Base-by-base conservation (phyloP, 2,113 vertebrate genomes). In the Pandion haliaetus region DNA sequence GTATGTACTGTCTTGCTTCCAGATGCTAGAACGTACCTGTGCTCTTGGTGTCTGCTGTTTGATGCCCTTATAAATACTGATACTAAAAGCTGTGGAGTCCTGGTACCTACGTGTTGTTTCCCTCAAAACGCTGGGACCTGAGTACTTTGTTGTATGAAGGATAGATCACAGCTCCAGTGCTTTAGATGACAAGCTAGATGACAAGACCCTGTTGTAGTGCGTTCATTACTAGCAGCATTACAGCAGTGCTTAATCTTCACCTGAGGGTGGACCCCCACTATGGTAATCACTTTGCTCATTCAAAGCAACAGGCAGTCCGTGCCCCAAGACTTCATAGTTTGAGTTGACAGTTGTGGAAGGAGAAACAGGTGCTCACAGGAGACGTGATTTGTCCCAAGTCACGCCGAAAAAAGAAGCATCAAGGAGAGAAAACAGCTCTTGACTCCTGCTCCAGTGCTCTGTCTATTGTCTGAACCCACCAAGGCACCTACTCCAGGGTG, bases 91-190 rank as follows among this genome's bases (percentile, higher is more conserved):
- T 9, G 2, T 1, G 12, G 44, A 26, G 40, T 62, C 57, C 24
- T 65, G 40, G 32, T 50, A 29, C 1, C 0, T 49, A 0, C 23
- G 36, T 47, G 34, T 7, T 18, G 0, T 63, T 91, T 32, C 26
- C 26, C 20, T 74, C 38, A 14, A 34, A 58, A 42, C 71, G 28
- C 65, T 49, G 65, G 12, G 38, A 58, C 28, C 28, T 3, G 5
- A 31, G 45, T 36, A 9, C 31, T 45, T 38, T 16, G 36, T 44
- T 67, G 40, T 34, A 8, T 40, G 67, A 47, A 79, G 55, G 16
- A 36, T 3, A 40, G 32, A 13, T 59, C 16, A 1, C 67, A 72
- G 44, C 38, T 69, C 32, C 31, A 32, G 73, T 16, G 40, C 57
- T 82, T 38, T n/a, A 67, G 76, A 31, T 55, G 58, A 54, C 38